Evolutionary conservation across 2,113 vertebrate species (phyloP), one percentile per base, ranked within the genome.

Genomic region (Zosterops borbonicus): DNA sequence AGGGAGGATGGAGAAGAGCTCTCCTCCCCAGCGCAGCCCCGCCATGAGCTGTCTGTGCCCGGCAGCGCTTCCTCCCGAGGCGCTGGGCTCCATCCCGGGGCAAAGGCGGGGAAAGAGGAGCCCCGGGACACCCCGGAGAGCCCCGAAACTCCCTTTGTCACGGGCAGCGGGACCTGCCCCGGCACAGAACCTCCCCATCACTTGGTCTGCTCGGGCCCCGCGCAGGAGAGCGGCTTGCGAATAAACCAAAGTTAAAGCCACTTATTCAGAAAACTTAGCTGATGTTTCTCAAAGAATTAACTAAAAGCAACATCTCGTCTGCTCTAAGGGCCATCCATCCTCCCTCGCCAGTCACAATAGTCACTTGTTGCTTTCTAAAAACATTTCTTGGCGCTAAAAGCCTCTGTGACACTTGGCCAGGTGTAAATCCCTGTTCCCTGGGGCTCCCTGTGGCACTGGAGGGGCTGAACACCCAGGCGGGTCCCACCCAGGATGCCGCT

Each of bases 41-140:
- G 28, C 39, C 9, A 1, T 0, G 55, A 41, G 15, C 1, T 13
- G 7, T 13, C 42, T 10, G 71, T 18, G 8, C 49, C 42, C 33
- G 27, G 7, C 31, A 6, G 47, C 37, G 9, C 21, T 16, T 17
- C n/a, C 49, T 3, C 15, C 9, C 46, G 16, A 0, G 22, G 85
- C 10, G 33, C 67, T 23, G 67, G 52, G n/a, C 31, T 62, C 62
- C 22, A 55, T n/a, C 62, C 23, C 23, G 5, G 27, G 50, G n/a
- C 65, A 5, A 39, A 37, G 50, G 27, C 9, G 3, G 29, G 35
- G 37, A 11, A 11, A 39, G 15, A 49, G 63, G 20, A 33, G 12
- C 15, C 39, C n/a, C n/a, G 53, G 18, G 53, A 24, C 3, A 7
- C 7, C 29, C 39, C 24, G 81, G 44, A 44, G 44, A 11, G 11